Base-by-base conservation (phyloP, 1,140 invertebrate species). In the Cephus cinctus region DNA sequence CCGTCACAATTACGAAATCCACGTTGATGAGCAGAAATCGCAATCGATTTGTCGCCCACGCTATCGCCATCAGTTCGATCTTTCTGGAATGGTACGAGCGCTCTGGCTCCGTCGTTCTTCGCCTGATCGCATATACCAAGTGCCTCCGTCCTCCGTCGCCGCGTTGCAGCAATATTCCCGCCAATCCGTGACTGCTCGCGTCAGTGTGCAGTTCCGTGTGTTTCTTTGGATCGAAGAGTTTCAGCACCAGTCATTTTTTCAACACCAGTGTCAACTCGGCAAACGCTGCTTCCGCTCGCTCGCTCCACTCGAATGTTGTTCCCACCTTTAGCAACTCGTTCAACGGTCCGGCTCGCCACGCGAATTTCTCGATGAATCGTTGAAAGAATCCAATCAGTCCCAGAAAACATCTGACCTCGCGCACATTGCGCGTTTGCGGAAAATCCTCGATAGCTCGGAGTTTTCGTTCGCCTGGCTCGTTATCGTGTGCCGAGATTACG, bases 301-400 rank as follows among this genome's bases (percentile, higher is more conserved):
- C n/a, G n/a, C n/a, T n/a, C n/a, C n/a, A n/a, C n/a, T n/a, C n/a
- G n/a, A n/a, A n/a, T n/a, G n/a, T n/a, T n/a, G n/a, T n/a, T n/a
- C n/a, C n/a, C n/a, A n/a, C n/a, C 14, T 46, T 38, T 11, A 46
- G 19, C 12, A 46, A 23, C 22, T 14, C 5, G 5, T 35, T 16
- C 15, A 46, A 25, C 8, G 43, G 32, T n/a, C 5, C 9, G 1
- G 36, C 32, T 11, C 35, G 47, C 2, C n/a, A 5, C 9, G 47
- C 42, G 20, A 45, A 54, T 8, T 41, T 25, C 0, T 35, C 23
- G n/a, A 53, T 25, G 51, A 72, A 75, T 34, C 52, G 30, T 23
- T 63, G 47, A 54, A 72, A 72, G 39, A 62, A 74, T 23, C 54
- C 56, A 4, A 54, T 47, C 15, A 79, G 48, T 18, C 78, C 76